Base-by-base conservation (phyloP, 2,113 vertebrate species). In the Scortum barcoo region DNA sequence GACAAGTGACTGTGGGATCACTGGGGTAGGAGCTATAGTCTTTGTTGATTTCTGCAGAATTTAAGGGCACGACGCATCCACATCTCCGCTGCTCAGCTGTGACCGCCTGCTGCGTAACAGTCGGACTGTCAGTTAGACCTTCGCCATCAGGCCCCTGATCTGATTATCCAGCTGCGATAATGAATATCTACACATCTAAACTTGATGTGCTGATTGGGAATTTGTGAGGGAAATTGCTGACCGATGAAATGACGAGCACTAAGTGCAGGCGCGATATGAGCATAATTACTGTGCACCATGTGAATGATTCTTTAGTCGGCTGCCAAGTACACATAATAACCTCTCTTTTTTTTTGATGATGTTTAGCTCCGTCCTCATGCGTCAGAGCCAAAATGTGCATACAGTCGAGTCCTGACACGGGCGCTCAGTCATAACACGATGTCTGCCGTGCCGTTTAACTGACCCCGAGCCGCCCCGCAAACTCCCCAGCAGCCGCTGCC, bases 121-220 rank as follows among this genome's bases (percentile, higher is more conserved):
- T 80, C 57, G 63, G 85, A 76, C 56, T 84, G 75, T 80, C 76
- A 68, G 66, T 78, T 14, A 77, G 76, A 87, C 80, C 58, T 83
- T 76, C 40, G 17, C 78, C 53, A 85, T 33, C 62, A 19, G 67
- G 77, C 81, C 36, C 84, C 84, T 69, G 86, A 91, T 87, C 56
- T 76, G 65, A 89, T 86, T 72, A 87, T 80, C 88, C 80, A 82
- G 89, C 83, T 88, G 86, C 60, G 83, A 88, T 84, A 69, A 88
- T 78, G 67, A 90, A 84, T 72, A 81, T 70, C 76, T 63, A 30
- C 62, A 57, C 81, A 58, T 80, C 75, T 33, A 22, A 63, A 85
- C 60, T 58, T 66, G 66, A 77, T 33, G 51, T 22, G 22, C 60
- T 38, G 8, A 26, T 42, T 10, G 5, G 60, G 71, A 61, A 80